Base-by-base conservation (phyloP, 2,113 vertebrate species). In the Bujurquina vittata region DNA sequence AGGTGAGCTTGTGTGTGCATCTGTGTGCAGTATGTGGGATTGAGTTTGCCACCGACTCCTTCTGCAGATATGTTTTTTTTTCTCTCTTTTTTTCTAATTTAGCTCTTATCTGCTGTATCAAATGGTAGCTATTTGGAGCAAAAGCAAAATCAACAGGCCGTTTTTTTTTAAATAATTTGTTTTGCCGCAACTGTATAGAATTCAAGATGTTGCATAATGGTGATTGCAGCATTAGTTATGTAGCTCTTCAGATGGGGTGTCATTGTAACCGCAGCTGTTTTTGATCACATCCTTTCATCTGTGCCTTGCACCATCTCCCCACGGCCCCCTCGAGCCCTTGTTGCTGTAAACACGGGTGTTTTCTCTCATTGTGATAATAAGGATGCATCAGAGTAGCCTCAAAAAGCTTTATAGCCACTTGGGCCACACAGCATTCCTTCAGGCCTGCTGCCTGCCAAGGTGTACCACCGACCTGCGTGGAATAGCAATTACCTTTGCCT, bases 321-420 rank as follows among this genome's bases (percentile, higher is more conserved):
- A 23, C 74, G 46, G 62, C 88, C 84, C 80, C 33, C 77, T n/a
- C 46, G 22, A 82, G 81, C 83, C 78, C 62, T 76, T 85, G 79
- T 87, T 85, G 67, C 84, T 73, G 90, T 92, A 91, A 92, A 89
- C 83, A 89, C 58, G 49, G 77, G 87, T 89, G 85, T 89, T 76
- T 89, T 87, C 79, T 83, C 88, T 84, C 77, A 90, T 85, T 89
- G 87, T 90, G 82, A 73, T 91, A 89, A 92, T 92, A 63, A 78
- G 65, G 62, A 20, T 80, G 72, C 63, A 78, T 77, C 37, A 89
- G 37, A 69, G 84, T 79, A 49, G 60, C 82, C 59, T 40, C 40
- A 22, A 83, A 88, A 88, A 43, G 40, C 65, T 87, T 85, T 77
- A 75, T 18, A 72, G 62, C 55, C 40, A 65, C 40, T 77, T 5